phyloP scores from a whole-genome alignment of 2,888 invertebrate genomes.

The Idaea biselata region DNA sequence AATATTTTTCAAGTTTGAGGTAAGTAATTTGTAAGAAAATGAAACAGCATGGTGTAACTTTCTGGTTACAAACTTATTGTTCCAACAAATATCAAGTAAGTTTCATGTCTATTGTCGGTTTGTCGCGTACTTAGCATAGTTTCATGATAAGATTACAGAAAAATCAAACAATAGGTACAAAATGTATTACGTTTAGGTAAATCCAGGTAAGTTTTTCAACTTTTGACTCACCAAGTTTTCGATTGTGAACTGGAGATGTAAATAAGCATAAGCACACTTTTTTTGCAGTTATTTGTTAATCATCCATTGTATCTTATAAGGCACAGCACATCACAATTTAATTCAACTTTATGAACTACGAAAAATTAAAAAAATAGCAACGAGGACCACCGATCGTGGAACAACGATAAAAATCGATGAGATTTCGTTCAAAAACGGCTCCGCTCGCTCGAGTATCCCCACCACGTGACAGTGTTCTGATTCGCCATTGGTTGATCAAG shows the following conservation, averaged over 20 bases:
- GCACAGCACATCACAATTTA: slow-evolving; percentile 63
- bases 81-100: slow-evolving; percentile 24
- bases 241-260: slow-evolving; percentile 28
- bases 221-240: slow-evolving; percentile 49
- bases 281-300: slow-evolving; percentile 44
- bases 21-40: neutral
- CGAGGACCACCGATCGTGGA: neutral
- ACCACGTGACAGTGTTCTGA: slow-evolving; percentile 44
- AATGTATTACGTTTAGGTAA: slow-evolving; percentile 34
- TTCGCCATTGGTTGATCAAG: slow-evolving; percentile 32
- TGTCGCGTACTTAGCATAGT: slow-evolving; percentile 13
- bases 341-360: slow-evolving; percentile 15
- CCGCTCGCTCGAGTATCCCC: slow-evolving; percentile 28
- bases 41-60: neutral
- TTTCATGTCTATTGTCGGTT: slow-evolving; percentile 9
- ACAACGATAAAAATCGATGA: slow-evolving; percentile 12
- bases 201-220: slow-evolving; percentile 32
- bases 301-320: slow-evolving; percentile 64
- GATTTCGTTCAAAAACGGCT: slow-evolving; percentile 40
- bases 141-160: slow-evolving; percentile 48
- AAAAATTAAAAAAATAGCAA: neutral
- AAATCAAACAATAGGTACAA: slow-evolving; percentile 46
- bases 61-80: neutral
- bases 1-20: neutral
- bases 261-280: slow-evolving; percentile 36